Conservation (phyloP, 2,797 vertebrate species). For the Manis crassicaudata region DNA sequence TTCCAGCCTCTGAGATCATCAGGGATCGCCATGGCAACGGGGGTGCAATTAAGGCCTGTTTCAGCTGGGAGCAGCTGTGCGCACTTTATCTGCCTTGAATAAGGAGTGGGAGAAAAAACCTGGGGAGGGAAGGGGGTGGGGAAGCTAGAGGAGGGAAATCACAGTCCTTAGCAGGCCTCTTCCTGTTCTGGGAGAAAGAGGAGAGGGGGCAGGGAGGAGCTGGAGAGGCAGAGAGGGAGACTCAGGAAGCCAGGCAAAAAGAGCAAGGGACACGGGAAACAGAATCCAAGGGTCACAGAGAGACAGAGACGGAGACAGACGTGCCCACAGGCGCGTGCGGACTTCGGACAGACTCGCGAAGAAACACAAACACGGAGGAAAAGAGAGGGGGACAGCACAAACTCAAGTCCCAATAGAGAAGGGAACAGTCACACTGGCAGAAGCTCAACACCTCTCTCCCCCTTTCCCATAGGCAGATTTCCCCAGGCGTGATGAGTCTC, state of each 20-base stretch:
- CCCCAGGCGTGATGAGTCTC: background rate
- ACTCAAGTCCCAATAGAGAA: background rate
- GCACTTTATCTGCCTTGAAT: slow-evolving; percentile 86
- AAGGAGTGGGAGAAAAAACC: slow-evolving; percentile 73
- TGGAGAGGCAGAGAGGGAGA: background rate
- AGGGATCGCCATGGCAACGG: slow-evolving; percentile 86
- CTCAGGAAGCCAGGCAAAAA: background rate
- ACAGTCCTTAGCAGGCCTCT: slow-evolving; percentile 69
- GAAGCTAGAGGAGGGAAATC: slow-evolving; percentile 29
- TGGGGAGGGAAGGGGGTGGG: slow-evolving; percentile 64
- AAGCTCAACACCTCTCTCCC: background rate
- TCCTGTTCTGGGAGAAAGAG: slow-evolving; percentile 65
- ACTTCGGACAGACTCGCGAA: background rate
- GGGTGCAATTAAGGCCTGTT: slow-evolving; percentile 87
- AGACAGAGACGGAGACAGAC: background rate
- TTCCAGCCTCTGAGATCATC: slow-evolving; percentile 86
- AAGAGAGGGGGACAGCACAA: background rate
- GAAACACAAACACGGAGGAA: background rate
- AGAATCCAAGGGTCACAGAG: background rate
- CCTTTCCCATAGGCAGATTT: background rate
- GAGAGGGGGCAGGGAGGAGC: background rate
- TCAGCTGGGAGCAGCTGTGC: slow-evolving; percentile 88
- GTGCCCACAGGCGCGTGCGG: background rate
- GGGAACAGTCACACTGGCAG: background rate
- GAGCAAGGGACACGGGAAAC: background rate